Conservation (phyloP, 1,140 invertebrate genomes). For the Hestina assimilis region DNA sequence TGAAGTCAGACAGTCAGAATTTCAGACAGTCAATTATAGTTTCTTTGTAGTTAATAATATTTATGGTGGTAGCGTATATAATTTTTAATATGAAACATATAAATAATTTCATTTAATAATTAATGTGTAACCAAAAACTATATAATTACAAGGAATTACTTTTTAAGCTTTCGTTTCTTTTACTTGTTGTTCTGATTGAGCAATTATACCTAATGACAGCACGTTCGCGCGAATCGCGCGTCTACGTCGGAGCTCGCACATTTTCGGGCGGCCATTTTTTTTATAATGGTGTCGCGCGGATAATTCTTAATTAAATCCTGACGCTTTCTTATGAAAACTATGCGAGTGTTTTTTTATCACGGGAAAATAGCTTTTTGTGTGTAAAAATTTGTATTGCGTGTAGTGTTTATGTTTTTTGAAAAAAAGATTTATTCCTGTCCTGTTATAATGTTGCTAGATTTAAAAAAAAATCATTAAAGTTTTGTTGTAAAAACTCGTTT, state of each 20-base stretch:
- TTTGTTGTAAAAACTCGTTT: neutral
- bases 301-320: constrained; percentile 60
- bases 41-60: no score
- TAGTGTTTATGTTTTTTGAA: no score
- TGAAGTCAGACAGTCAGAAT: no score
- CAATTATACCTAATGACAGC: constrained; percentile 58
- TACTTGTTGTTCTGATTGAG: constrained; percentile 44
- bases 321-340: constrained; percentile 60
- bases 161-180: no score
- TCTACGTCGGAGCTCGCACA: constrained; percentile 41
- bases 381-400: neutral
- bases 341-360: constrained; percentile 20
- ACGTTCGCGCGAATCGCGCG: constrained; percentile 34
- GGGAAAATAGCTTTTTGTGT: constrained; percentile 14
- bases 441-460: no score
- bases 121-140: neutral
- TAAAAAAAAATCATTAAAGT: no score
- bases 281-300: constrained; percentile 26
- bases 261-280: constrained; percentile 44
- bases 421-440: no score
- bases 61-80: no score
- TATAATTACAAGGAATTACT: neutral
- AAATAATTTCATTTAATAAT: neutral
- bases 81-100: no score
- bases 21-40: no score